Conservation (phyloP, 2,797 vertebrate genomes). For the Pterois miles region DNA sequence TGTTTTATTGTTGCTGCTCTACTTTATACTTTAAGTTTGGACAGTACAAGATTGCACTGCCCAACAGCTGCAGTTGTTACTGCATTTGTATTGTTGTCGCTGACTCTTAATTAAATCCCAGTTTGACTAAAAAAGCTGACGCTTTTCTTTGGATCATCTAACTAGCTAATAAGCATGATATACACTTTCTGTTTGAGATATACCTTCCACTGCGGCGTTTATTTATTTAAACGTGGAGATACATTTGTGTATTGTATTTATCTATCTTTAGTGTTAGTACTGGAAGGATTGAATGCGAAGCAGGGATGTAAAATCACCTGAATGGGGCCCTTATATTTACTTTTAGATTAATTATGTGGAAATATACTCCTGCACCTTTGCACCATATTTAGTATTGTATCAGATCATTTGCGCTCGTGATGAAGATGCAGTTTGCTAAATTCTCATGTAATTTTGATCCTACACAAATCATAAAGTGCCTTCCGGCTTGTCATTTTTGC, state of each 20-base stretch:
- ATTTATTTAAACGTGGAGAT: neutral
- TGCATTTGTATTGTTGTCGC: slow-evolving; percentile 33
- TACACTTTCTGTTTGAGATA: slow-evolving; percentile 7
- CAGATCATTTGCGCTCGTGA: slow-evolving; percentile 26
- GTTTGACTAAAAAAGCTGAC: slow-evolving; percentile 33
- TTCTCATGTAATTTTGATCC: slow-evolving; percentile 54
- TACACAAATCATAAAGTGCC: slow-evolving; percentile 78
- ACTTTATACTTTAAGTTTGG: slow-evolving; percentile 43
- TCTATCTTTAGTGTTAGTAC: slow-evolving; percentile 12
- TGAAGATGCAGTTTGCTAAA: slow-evolving; percentile 44
- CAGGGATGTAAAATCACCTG: slow-evolving; percentile 25
- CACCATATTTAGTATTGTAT: slow-evolving; percentile 41
- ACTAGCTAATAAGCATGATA: slow-evolving; percentile 19
- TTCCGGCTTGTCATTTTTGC: slow-evolving; percentile 75
- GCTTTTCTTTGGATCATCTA: slow-evolving; percentile 22
- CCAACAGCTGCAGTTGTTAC: slow-evolving; percentile 44
- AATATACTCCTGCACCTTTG: slow-evolving; percentile 41
- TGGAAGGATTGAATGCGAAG: slow-evolving; percentile 20
- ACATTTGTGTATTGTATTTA: slow-evolving; percentile 19
- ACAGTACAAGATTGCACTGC: slow-evolving; percentile 48
- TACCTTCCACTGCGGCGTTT: slow-evolving; percentile 7
- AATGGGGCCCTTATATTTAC: slow-evolving; percentile 22
- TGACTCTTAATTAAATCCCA: slow-evolving; percentile 33
- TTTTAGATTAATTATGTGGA: slow-evolving; percentile 1
- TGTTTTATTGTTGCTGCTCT: slow-evolving; percentile 62